Evolutionary conservation across 2,888 invertebrate genomes (phyloP).

Genomic region (Galerucella nymphaeae): DNA sequence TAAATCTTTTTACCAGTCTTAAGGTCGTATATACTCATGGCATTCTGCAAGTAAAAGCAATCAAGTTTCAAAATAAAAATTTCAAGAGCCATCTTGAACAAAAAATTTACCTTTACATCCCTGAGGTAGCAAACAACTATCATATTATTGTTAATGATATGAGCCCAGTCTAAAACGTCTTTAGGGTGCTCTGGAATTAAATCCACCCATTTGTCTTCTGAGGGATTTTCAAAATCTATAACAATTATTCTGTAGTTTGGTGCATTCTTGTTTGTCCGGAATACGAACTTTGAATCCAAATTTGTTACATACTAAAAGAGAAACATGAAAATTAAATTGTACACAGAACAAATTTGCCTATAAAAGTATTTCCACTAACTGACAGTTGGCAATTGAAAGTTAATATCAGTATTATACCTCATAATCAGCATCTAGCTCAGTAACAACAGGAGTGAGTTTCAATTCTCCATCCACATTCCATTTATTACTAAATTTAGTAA

Average conservation of each 20-base stretch:
- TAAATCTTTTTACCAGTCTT: slow-evolving; percentile 77
- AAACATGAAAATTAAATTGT: neutral
- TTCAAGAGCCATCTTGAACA: too few relatives aligned
- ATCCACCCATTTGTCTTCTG: slow-evolving; percentile 83
- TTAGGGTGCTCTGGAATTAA: slow-evolving; percentile 85
- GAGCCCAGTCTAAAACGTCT: slow-evolving; percentile 92
- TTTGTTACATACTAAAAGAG: slow-evolving; percentile 87
- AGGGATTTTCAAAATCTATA: slow-evolving; percentile 81
- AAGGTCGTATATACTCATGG: slow-evolving; percentile 83
- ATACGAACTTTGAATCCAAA: slow-evolving; percentile 81
- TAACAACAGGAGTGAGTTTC: slow-evolving; percentile 82
- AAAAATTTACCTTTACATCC: slow-evolving; percentile 86
- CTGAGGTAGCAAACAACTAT: slow-evolving; percentile 89
- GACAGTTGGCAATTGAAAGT: too few relatives aligned
- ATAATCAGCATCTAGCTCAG: slow-evolving; percentile 93
- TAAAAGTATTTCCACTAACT: too few relatives aligned
- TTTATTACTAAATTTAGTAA: slow-evolving; percentile 78
- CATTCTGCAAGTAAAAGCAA: slow-evolving; percentile 70
- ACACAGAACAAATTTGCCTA: neutral
- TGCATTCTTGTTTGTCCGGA: slow-evolving; percentile 93
- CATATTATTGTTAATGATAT: slow-evolving; percentile 85
- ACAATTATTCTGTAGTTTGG: slow-evolving; percentile 90
- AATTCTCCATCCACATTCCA: slow-evolving; percentile 74
- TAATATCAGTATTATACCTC: slow-evolving; percentile 70
- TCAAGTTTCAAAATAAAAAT: too few relatives aligned